Evolutionary conservation across 2,113 vertebrate genomes (phyloP).

Genomic region (Phylloscopus whistleri): DNA sequence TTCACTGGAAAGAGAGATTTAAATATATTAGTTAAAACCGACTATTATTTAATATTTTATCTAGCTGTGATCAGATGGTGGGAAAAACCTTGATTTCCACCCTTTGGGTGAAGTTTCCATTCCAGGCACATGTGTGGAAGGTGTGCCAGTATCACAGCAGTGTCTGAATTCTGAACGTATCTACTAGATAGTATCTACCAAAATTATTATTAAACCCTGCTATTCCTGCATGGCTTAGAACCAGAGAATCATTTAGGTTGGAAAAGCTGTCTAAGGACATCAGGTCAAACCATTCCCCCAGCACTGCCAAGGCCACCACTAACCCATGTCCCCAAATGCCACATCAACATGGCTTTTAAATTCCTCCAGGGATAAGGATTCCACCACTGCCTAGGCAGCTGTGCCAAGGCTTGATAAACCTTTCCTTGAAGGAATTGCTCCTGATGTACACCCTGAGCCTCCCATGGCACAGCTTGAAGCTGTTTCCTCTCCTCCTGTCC

Average conservation of each 20-base stretch:
- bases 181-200: not conserved
- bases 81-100: not conserved
- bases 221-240: not conserved
- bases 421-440: not conserved
- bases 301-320: not conserved
- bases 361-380: not conserved
- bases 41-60: not conserved
- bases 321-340: not conserved
- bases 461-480: accelerated
- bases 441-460: accelerated
- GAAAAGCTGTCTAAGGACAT: not conserved
- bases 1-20: slow-evolving; percentile 22
- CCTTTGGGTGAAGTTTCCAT: not conserved
- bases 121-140: not conserved
- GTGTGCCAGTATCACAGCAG: not conserved
- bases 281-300: not conserved
- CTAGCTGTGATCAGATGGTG: not conserved
- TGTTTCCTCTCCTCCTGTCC: not conserved
- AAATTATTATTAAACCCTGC: not conserved
- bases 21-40: not conserved
- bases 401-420: not conserved
- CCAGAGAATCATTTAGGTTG: not conserved
- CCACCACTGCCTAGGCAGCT: not conserved
- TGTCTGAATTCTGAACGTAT: not conserved
- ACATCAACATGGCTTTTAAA: not conserved